A percentile compares a stretch with the other conserved stretches of the same genome.
Evolutionary conservation across 2,888 invertebrate genomes (phyloP).

Genomic region (Lysandra coridon): DNA sequence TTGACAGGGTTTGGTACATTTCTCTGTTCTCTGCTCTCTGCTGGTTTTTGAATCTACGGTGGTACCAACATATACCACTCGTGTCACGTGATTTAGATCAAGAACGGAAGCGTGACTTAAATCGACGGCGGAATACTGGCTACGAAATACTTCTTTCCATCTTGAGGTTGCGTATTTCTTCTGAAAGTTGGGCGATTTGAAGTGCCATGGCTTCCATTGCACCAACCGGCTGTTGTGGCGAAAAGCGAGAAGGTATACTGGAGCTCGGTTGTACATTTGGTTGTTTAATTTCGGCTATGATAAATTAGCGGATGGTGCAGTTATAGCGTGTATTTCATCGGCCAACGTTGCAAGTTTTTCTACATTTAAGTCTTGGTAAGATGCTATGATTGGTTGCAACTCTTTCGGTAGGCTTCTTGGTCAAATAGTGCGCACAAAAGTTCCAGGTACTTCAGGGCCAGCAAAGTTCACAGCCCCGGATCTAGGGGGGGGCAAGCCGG

Average conservation of each 20-base stretch:
- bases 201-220: slow-evolving; percentile 5
- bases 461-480: not conserved
- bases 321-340: not conserved
- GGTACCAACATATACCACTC: slow-evolving; percentile 38
- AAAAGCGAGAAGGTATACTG: not conserved
- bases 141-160: not conserved
- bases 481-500: too few relatives aligned
- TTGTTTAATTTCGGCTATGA: not conserved
- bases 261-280: not conserved
- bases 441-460: not conserved
- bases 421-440: slow-evolving; percentile 9
- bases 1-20: slow-evolving; percentile 41
- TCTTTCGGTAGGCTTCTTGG: not conserved
- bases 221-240: not conserved
- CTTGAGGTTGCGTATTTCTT: not conserved
- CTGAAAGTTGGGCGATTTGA: slow-evolving; percentile 2
- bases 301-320: not conserved
- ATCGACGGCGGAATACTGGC: not conserved
- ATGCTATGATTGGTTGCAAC: not conserved
- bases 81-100: not conserved
- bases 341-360: not conserved
- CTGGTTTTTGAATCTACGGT: slow-evolving; percentile 34
- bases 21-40: slow-evolving; percentile 36
- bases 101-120: not conserved
- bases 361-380: slow-evolving; percentile 1